Evolutionary conservation across 2,888 invertebrate species (phyloP).

Genomic region (Dolichomitus sp.): DNA sequence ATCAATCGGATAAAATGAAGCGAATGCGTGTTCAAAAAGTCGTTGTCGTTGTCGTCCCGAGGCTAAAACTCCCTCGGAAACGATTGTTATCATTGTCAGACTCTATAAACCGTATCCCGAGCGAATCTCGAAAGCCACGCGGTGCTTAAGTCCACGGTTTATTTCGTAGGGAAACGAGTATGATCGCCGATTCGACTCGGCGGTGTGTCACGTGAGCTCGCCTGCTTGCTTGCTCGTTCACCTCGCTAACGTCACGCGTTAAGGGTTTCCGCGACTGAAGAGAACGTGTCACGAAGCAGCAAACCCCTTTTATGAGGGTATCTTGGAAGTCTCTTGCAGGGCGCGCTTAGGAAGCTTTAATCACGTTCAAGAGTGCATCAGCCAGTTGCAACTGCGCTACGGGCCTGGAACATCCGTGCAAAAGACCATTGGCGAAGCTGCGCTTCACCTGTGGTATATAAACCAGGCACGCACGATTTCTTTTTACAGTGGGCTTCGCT

Average conservation of each 20-base stretch:
- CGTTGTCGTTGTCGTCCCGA: neutral
- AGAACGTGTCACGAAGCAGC: constrained; percentile 7
- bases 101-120: constrained; percentile 7
- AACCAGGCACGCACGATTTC: neutral
- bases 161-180: constrained; percentile 20
- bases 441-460: neutral
- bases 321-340: neutral
- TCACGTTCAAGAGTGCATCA: constrained; percentile 18
- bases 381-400: neutral
- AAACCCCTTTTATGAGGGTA: constrained; percentile 11
- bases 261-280: neutral
- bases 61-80: neutral
- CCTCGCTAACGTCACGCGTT: constrained; percentile 17
- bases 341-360: neutral
- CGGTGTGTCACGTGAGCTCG: neutral
- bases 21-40: neutral
- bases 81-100: constrained; percentile 15
- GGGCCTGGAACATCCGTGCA: neutral
- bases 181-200: neutral
- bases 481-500: neutral
- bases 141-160: neutral
- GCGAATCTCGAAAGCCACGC: constrained; percentile 6
- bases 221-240: neutral
- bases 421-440: constrained; percentile 4
- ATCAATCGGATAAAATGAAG: neutral